Evolutionary conservation across 2,797 vertebrate species (phyloP).

Genomic region (Xenops minutus): DNA sequence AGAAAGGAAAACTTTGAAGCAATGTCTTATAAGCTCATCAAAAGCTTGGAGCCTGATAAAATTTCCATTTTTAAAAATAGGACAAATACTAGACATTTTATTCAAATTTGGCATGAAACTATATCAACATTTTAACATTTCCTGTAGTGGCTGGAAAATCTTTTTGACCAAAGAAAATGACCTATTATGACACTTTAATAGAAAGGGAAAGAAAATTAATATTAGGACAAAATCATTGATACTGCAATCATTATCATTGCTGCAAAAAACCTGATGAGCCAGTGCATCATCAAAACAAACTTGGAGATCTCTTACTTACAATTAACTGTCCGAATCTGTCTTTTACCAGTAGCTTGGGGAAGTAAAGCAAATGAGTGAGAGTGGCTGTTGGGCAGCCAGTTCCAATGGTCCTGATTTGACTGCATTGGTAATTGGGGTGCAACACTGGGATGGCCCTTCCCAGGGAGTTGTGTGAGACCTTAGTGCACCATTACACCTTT

Average conservation of each 20-base stretch:
- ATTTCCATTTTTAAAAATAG: background rate
- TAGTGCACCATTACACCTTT: background rate
- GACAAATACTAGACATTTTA: background rate
- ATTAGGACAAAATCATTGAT: background rate
- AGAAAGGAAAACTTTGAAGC: background rate
- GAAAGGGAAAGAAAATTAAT: background rate
- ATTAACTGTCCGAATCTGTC: background rate
- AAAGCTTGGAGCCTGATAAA: background rate
- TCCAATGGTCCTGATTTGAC: background rate
- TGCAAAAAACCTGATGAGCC: background rate
- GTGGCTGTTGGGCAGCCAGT: background rate
- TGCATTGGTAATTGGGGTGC: background rate
- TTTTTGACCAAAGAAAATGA: background rate
- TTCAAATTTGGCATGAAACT: background rate
- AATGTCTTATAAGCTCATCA: background rate
- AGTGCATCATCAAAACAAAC: background rate
- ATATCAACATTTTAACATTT: background rate
- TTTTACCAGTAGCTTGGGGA: background rate
- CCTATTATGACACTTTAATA: background rate
- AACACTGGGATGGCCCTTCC: background rate
- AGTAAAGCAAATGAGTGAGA: background rate
- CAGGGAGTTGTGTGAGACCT: background rate
- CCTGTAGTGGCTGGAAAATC: background rate
- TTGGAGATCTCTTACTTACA: background rate
- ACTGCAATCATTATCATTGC: background rate